Conservation (phyloP, 2,888 invertebrate genomes). For the Aphodius granarius region DNA sequence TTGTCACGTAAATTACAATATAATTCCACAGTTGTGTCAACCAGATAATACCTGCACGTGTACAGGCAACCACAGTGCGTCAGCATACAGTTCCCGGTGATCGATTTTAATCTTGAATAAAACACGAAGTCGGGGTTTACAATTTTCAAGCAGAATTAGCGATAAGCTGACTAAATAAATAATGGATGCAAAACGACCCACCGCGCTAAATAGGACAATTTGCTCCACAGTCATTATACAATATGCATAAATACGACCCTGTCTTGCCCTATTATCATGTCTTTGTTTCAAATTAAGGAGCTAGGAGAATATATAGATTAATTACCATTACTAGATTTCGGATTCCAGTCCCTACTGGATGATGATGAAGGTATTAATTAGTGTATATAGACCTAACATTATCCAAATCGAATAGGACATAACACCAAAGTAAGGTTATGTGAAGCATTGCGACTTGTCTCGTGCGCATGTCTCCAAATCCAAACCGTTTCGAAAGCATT, state of each 20-base stretch:
- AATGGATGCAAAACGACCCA: background rate
- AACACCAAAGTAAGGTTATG: no score
- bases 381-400: background rate
- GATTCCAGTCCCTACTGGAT: background rate
- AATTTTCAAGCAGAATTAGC: background rate
- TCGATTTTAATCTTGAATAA: background rate
- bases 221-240: background rate
- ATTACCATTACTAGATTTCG: background rate
- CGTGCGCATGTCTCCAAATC: no score
- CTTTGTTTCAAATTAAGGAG: background rate
- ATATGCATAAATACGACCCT: background rate
- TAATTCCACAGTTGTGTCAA: background rate
- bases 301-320: background rate
- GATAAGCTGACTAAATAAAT: background rate
- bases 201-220: background rate
- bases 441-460: no score
- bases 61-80: background rate
- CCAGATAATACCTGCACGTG: background rate
- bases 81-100: background rate
- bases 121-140: background rate
- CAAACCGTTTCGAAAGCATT: no score
- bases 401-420: background rate
- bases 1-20: no score
- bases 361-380: background rate
- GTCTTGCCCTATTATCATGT: background rate